Evolutionary conservation across 64 coral and sea anemone species (phyloP).

Genomic region (Astreopora myriophthalma): DNA sequence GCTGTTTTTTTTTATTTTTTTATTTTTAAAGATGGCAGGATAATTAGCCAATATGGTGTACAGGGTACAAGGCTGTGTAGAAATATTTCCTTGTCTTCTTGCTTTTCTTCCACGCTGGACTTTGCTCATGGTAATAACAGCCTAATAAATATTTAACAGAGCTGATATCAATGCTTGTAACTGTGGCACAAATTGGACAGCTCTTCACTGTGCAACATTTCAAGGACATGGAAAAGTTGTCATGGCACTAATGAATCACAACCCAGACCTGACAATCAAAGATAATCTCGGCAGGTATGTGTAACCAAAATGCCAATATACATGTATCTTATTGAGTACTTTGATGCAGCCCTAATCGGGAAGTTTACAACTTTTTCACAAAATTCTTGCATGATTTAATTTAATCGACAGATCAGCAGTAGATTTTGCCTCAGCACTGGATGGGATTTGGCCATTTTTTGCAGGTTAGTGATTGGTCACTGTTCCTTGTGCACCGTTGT

Average conservation of each 20-base stretch:
- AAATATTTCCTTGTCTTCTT: too few species aligned
- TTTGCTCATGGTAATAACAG: too few species aligned
- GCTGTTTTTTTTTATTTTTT: too few species aligned
- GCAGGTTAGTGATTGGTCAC: conserved; percentile 90
- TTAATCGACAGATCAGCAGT: conserved; percentile 77
- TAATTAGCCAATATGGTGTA: too few species aligned
- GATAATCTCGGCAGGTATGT: conserved; percentile 80
- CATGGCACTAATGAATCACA: conserved; percentile 81
- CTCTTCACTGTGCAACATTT: conserved; percentile 90
- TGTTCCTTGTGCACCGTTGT: too few species aligned
- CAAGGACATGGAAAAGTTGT: conserved; percentile 95
- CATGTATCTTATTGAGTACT: background rate
- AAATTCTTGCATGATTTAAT: background rate
- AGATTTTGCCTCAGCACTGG: conserved; percentile 97
- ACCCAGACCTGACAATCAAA: conserved; percentile 59
- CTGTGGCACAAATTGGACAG: conserved; percentile 82
- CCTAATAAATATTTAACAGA: conserved; percentile 13
- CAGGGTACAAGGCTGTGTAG: too few species aligned
- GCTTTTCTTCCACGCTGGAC: too few species aligned
- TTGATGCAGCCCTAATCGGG: background rate
- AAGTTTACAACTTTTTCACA: background rate
- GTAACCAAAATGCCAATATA: background rate
- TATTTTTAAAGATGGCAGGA: too few species aligned
- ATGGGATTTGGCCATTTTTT: conserved; percentile 95
- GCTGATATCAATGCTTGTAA: conserved; percentile 81